These are phyloP conservation scores for Menura novaehollandiae DNA, from an alignment of 2,113 vertebrate species.

Conservation along the genomic window DNA sequence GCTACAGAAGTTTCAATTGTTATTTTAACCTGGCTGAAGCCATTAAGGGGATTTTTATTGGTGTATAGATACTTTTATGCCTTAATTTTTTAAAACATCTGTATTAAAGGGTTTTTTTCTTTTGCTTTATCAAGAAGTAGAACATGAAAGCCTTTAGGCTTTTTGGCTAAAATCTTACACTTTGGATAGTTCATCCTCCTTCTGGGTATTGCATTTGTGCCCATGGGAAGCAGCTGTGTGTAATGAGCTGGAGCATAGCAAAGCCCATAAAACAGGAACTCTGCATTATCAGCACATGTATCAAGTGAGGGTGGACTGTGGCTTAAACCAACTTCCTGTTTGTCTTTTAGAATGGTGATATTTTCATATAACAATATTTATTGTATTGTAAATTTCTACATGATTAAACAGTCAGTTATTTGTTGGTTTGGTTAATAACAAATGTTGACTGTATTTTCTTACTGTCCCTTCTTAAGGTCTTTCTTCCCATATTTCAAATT, in stretches of 20 bases:
- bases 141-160: background rate
- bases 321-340: background rate
- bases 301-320: background rate
- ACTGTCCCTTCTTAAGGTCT: background rate
- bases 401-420: background rate
- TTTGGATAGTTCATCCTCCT: background rate
- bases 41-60: background rate
- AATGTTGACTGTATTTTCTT: background rate
- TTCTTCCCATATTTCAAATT: background rate
- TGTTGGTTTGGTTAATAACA: background rate
- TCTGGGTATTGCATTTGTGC: background rate
- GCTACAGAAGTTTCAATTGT: background rate
- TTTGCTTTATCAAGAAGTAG: background rate
- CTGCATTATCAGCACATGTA: background rate
- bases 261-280: background rate
- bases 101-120: background rate
- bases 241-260: background rate
- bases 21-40: background rate
- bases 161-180: background rate
- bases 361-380: background rate
- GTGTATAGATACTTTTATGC: background rate
- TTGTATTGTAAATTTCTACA: background rate
- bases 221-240: background rate
- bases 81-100: background rate
- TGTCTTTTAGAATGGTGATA: background rate